Evolutionary conservation across 2,888 invertebrate species (phyloP), one percentile per base, ranked within the genome.

Genomic region (Zygothrica quintamaculata): DNA sequence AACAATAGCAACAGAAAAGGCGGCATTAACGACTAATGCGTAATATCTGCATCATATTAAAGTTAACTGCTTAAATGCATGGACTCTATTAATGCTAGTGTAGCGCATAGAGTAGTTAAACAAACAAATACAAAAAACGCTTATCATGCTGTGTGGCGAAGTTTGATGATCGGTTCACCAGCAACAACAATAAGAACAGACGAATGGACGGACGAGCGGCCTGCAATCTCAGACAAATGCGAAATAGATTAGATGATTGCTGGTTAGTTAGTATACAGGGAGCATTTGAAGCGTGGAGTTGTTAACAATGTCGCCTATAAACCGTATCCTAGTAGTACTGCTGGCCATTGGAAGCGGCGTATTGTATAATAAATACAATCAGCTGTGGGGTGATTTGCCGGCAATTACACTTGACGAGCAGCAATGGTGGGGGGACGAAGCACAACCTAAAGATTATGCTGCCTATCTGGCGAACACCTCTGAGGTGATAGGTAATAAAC

Each of bases 401-500:
- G 74, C 60, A 0, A 90, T 90, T 0, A 15, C 66, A 7, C 33
- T 90, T 31, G 75, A 87, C 2, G 26, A 70, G 0, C 68, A 88
- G 56, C 76, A 89, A 69, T 90, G 90, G 87, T 90, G 90, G 90
- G 90, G 90, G 22, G 86, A 88, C 51, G 89, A 77, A 22, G 84
- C 77, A 1, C 57, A 67, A 16, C 89, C 90, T 0, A 65, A 60
- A 34, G 84, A 89, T 13, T 87, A 88, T 56, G 62, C 61, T 0
- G 81, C 71, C 12, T 88, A 89, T 60, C 34, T 89, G 47, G 68
- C 65, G 11, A 89, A 88, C 31, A 71, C 50, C 1, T 88, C 89
- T 0, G 75, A 81, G 3, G 59, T 89, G 3, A 25, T 81, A 0
- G 53, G 71, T 57, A 89, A 89, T 65, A 72, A 64, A 6, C 53